These are phyloP conservation scores for Mustela lutreola DNA, from an alignment of 2,113 vertebrate species.

Conservation along the genomic window DNA sequence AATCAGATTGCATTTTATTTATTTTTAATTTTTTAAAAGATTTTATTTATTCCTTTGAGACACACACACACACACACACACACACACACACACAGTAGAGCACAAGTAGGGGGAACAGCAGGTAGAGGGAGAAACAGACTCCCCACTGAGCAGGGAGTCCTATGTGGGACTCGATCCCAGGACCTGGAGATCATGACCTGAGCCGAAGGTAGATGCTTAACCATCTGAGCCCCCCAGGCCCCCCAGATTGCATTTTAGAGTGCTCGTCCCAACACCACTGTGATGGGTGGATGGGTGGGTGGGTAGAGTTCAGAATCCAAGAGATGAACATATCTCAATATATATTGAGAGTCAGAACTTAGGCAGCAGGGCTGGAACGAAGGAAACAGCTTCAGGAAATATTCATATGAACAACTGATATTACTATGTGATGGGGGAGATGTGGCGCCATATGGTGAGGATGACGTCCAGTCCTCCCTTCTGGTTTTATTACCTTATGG, in stretches of 20 bases:
- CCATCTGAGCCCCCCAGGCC: too few relatives aligned
- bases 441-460: accelerated
- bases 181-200: too few relatives aligned
- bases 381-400: not conserved
- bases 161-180: too few relatives aligned
- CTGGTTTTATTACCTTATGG: not conserved
- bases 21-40: too few relatives aligned
- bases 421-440: too few relatives aligned
- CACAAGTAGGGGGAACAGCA: too few relatives aligned
- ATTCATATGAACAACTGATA: not conserved
- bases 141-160: too few relatives aligned
- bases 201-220: too few relatives aligned
- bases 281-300: not conserved
- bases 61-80: too few relatives aligned
- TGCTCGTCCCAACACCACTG: not conserved
- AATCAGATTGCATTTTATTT: not conserved
- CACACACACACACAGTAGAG: too few relatives aligned
- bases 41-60: too few relatives aligned
- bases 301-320: not conserved
- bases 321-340: not conserved
- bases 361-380: not conserved
- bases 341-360: not conserved
- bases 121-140: too few relatives aligned
- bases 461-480: not conserved
- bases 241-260: not conserved